phyloP scores from a whole-genome alignment of 2,888 invertebrate species.

The Helobdella robusta region DNA sequence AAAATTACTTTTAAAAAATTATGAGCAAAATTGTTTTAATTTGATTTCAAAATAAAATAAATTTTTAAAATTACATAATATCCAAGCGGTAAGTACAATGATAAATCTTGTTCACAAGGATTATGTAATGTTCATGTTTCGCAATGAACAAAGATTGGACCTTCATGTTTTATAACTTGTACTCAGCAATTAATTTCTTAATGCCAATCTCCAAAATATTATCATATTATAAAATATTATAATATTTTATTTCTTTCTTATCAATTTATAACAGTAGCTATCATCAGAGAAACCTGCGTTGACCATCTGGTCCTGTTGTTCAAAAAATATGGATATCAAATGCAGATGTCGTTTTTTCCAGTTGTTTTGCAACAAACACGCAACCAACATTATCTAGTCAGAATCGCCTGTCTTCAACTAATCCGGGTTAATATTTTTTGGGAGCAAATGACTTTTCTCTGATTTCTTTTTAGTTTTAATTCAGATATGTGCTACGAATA shows the following conservation, averaged over 20 bases:
- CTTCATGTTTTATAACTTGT: too few relatives aligned
- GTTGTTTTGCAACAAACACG: conserved; percentile 12
- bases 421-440: neutral
- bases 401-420: conserved; percentile 22
- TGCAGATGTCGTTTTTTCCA: conserved; percentile 20
- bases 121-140: too few relatives aligned
- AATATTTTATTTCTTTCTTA: neutral
- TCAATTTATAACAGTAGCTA: conserved; percentile 12
- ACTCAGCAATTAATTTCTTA: too few relatives aligned
- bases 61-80: too few relatives aligned
- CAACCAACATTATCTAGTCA: conserved; percentile 22
- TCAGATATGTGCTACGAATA: neutral
- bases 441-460: neutral
- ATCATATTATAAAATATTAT: neutral
- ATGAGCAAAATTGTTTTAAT: too few relatives aligned
- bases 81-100: too few relatives aligned
- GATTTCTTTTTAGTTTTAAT: neutral
- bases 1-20: too few relatives aligned
- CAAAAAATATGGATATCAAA: conserved; percentile 20
- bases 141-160: too few relatives aligned
- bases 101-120: too few relatives aligned
- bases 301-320: conserved; percentile 13
- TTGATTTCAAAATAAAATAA: too few relatives aligned
- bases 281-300: conserved; percentile 20
- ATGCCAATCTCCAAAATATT: too few relatives aligned